Base-by-base conservation (phyloP, 1,140 invertebrate genomes). In the Bombus ignitus region DNA sequence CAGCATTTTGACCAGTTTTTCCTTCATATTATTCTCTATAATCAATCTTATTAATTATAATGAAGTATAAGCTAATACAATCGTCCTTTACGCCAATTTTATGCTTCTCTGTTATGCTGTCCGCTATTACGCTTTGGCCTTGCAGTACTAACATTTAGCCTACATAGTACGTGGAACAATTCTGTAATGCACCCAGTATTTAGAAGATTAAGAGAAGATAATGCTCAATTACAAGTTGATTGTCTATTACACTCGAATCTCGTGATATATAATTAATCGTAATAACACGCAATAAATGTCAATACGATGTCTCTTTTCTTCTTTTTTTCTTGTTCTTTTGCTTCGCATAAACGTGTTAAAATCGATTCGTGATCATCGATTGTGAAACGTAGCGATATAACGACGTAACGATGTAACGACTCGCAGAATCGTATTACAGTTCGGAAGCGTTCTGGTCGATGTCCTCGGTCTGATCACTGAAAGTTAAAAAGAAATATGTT, bases 401-500 rank as follows among this genome's bases (percentile, higher is more conserved):
- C 42, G 32, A n/a, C 37, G 28, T 72, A 62, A 57, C 44, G 22
- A 18, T 32, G 32, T 37, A 59, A 73, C 22, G 35, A 37, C 32
- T 68, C 15, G 25, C 42, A 59, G 15, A 39, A 76, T 82, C 57
- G 72, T 22, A 75, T 75, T 35, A 65, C 57, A 28, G 13, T 39
- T 53, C 81, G 62, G 62, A 77, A 84, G 65, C 47, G 35, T n/a
- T 53, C 37, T 47, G 47, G 35, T 28, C 74, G 66, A 78, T 78
- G 82, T 77, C 83, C 75, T 71, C 62, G 74, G 71, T 84, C 25
- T 28, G n/a, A 79, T 59, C 71, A 15, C 15, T 75, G 83, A 86
- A 88, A 86, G 78, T 86, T 71, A 77, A 75, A 66, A 73, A 77
- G 66, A 81, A 59, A 76, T 66, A 75, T 25, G 32, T 18, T 25